Percentiles rank a stretch among this genome's conserved stretches.
Conservation (phyloP, 2,797 vertebrate genomes). For the Coluber constrictor region DNA sequence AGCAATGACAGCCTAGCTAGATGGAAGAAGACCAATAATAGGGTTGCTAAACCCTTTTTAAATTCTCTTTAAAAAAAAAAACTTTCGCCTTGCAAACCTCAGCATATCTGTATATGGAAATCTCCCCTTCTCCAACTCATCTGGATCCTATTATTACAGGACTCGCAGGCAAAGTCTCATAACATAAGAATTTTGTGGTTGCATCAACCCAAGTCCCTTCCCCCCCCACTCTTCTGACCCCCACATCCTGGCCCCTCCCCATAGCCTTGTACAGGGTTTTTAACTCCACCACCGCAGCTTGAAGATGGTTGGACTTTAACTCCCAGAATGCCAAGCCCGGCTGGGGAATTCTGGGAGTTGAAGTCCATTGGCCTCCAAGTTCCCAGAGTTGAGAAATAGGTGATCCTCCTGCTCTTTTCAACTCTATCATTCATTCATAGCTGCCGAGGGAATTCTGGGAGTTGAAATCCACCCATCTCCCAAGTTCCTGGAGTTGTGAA, state of each 20-base stretch:
- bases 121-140: conserved; percentile 39
- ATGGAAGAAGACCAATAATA: not conserved
- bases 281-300: not conserved
- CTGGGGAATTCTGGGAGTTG: too few species aligned
- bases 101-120: conserved; percentile 37
- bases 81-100: conserved; percentile 48
- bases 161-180: conserved; percentile 56
- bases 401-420: too few species aligned
- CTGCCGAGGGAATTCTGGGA: not conserved
- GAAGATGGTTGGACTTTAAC: not conserved
- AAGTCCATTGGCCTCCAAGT: too few species aligned
- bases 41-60: not conserved
- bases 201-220: conserved; percentile 49
- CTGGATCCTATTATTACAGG: conserved; percentile 50
- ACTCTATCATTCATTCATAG: too few species aligned
- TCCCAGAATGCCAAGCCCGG: not conserved
- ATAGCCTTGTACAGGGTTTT: conserved; percentile 9
- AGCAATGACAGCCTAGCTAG: not conserved
- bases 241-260: not conserved
- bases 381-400: too few species aligned
- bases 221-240: not conserved
- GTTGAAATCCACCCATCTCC: too few species aligned
- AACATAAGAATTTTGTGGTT: conserved; percentile 46
- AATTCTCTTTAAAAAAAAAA: too few species aligned
- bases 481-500: too few species aligned